Evolutionary conservation across 2,888 invertebrate species (phyloP).

Genomic region (Eulithis prunata): DNA sequence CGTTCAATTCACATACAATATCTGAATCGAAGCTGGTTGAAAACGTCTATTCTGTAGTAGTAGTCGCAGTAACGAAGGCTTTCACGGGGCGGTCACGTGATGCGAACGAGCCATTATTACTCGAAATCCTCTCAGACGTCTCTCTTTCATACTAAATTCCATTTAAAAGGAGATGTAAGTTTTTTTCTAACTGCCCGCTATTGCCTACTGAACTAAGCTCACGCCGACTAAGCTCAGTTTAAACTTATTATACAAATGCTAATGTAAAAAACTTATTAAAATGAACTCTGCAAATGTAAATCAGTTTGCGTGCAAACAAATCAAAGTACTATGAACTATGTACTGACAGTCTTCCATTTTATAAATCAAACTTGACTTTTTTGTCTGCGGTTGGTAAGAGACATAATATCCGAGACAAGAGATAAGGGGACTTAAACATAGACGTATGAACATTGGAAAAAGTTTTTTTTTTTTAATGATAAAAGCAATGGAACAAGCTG

Average conservation of each 20-base stretch:
- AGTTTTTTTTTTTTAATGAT: too few species aligned
- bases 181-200: too few species aligned
- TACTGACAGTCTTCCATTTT: slow-evolving; percentile 40
- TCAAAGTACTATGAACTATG: slow-evolving; percentile 34
- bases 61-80: slow-evolving; percentile 3
- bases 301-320: slow-evolving; percentile 45
- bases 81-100: slow-evolving; percentile 4
- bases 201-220: too few species aligned
- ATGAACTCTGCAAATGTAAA: slow-evolving; percentile 17
- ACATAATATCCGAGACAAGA: neutral
- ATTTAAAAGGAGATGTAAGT: too few species aligned
- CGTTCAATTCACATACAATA: neutral
- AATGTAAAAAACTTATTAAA: slow-evolving; percentile 8
- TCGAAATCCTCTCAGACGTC: neutral
- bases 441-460: slow-evolving; percentile 8
- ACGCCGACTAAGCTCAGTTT: too few species aligned
- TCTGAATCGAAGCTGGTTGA: neutral
- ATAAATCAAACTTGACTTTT: slow-evolving; percentile 36
- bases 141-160: neutral
- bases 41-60: neutral
- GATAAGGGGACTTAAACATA: neutral
- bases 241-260: neutral
- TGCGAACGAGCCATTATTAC: neutral
- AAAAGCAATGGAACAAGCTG: too few species aligned
- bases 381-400: slow-evolving; percentile 20